A percentile compares a stretch with the other conserved stretches of the same genome.
Conservation (phyloP, 2,113 vertebrate genomes). For the Lasiurus borealis region DNA sequence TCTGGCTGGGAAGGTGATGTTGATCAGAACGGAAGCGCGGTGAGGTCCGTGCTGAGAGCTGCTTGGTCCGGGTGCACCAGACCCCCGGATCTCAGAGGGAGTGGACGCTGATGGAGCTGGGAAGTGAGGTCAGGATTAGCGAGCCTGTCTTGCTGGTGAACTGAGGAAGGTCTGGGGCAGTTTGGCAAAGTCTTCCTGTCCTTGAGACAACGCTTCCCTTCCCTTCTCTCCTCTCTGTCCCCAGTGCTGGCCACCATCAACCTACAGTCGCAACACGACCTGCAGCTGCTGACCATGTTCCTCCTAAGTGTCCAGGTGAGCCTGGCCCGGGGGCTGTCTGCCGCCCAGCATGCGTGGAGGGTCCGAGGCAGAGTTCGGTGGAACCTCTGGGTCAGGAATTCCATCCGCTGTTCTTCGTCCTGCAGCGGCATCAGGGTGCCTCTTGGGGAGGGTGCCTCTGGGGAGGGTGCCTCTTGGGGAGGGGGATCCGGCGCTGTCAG, state of each 20-base stretch:
- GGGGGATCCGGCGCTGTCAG: background rate
- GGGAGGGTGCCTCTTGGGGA: background rate
- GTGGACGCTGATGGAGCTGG: background rate
- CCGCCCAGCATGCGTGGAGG: rapidly evolving
- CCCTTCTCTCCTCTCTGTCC: slow-evolving; percentile 13
- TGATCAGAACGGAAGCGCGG: background rate
- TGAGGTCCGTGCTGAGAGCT: background rate
- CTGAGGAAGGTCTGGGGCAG: background rate
- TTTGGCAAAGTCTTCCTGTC: background rate
- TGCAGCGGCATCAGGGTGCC: background rate
- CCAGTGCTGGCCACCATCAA: slow-evolving; percentile 92
- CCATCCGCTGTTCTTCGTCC: rapidly evolving
- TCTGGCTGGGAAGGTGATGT: background rate
- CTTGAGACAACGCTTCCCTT: background rate
- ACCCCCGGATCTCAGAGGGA: background rate
- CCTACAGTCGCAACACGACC: slow-evolving; percentile 87
- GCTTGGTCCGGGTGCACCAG: background rate
- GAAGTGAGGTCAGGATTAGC: background rate
- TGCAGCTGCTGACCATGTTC: slow-evolving; percentile 20
- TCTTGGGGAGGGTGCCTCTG: background rate
- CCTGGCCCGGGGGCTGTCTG: too few species aligned
- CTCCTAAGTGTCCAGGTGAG: slow-evolving; percentile 65
- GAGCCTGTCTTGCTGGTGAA: background rate
- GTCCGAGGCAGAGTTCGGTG: rapidly evolving
- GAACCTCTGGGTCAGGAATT: background rate